These are phyloP conservation scores for Zootoca vivipara DNA, from an alignment of 2,113 vertebrate species.

Conservation along the genomic window DNA sequence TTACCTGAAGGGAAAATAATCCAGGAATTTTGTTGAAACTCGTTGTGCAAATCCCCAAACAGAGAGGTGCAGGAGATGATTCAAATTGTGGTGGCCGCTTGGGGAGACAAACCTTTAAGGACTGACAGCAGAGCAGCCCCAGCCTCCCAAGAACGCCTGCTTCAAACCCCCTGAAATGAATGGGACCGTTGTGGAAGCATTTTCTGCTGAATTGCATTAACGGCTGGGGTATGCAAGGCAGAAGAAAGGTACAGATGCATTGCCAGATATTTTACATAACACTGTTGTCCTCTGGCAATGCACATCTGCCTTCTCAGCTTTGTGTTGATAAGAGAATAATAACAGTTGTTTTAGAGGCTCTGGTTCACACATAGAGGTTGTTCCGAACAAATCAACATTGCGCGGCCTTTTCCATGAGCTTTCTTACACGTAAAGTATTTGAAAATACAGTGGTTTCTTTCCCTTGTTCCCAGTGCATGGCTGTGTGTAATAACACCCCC, in stretches of 20 bases:
- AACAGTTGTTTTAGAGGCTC: constrained; percentile 9
- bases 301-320: not conserved
- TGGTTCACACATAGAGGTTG: not conserved
- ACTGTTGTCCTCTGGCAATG: not conserved
- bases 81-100: too few species aligned
- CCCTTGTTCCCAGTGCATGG: not conserved
- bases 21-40: too few species aligned
- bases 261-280: constrained; percentile 13
- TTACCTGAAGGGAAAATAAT: too few species aligned
- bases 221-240: not conserved
- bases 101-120: too few species aligned
- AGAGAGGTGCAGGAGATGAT: too few species aligned
- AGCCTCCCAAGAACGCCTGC: too few species aligned
- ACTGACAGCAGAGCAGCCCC: too few species aligned
- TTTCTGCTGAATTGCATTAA: not conserved
- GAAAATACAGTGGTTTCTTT: not conserved
- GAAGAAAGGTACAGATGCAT: not conserved
- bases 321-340: not conserved
- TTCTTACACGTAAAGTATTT: not conserved
- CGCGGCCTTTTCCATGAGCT: not conserved
- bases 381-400: not conserved
- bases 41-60: too few species aligned
- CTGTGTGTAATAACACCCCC: not conserved
- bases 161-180: too few species aligned
- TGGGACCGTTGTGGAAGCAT: too few species aligned